Conservation (phyloP, 2,113 vertebrate species). For the Ariopsis seemanni region DNA sequence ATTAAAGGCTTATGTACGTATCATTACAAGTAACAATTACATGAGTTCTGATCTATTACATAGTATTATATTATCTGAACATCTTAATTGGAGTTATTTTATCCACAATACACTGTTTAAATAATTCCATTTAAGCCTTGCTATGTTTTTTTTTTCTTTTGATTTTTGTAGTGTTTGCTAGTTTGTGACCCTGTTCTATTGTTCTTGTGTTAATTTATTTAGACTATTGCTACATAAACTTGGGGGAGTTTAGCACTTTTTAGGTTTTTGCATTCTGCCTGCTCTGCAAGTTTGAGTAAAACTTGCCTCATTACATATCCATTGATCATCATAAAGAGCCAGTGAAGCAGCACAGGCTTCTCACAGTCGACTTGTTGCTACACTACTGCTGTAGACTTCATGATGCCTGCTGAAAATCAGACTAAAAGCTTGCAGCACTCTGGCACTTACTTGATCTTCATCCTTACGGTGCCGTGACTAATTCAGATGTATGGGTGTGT, state of each 20-base stretch:
- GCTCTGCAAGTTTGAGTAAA: slow-evolving; percentile 3
- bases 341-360: neutral
- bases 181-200: neutral
- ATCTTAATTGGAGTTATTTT: neutral
- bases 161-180: neutral
- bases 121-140: neutral
- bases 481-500: neutral
- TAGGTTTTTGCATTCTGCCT: slow-evolving; percentile 10
- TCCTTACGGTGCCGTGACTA: neutral
- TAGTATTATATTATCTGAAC: neutral
- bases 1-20: neutral
- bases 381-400: slow-evolving; percentile 1
- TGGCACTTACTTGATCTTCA: neutral
- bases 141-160: neutral
- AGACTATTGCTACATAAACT: neutral
- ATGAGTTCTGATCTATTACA: neutral
- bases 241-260: neutral
- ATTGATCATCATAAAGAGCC: slow-evolving; percentile 27
- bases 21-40: neutral
- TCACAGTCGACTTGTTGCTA: slow-evolving; percentile 13
- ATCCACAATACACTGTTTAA: neutral
- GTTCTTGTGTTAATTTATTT: neutral
- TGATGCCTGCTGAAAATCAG: slow-evolving; percentile 3
- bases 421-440: neutral
- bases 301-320: neutral